Evolutionary conservation across 2,888 invertebrate species (phyloP).

Genomic region (Allophyes oxyacanthae): DNA sequence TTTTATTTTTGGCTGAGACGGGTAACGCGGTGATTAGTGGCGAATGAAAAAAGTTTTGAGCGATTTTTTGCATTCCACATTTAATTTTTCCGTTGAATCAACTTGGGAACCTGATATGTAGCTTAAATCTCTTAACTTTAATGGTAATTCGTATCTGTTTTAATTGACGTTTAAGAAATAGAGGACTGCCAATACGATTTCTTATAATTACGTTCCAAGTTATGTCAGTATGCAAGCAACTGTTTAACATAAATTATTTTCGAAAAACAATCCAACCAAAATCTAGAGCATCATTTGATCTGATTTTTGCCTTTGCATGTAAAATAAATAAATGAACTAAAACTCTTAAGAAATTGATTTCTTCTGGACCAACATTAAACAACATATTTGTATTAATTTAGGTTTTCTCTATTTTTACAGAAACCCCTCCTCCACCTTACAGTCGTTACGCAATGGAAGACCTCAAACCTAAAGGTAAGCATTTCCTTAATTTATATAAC

Average conservation of each 20-base stretch:
- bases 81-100: slow-evolving; percentile 50
- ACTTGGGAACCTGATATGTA: slow-evolving; percentile 31
- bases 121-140: slow-evolving; percentile 29
- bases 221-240: not conserved
- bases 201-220: slow-evolving; percentile 8
- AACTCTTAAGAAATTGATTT: no score
- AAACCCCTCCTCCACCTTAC: slow-evolving; percentile 95
- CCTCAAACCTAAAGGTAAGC: slow-evolving; percentile 91
- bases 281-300: not conserved
- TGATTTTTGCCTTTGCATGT: no score
- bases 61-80: slow-evolving; percentile 58
- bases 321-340: not conserved
- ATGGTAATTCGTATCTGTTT: slow-evolving; percentile 17
- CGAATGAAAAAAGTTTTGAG: slow-evolving; percentile 56
- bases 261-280: not conserved
- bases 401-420: slow-evolving; percentile 88
- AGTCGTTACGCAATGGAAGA: slow-evolving; percentile 93
- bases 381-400: no score
- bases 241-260: not conserved
- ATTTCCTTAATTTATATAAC: not conserved
- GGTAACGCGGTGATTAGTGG: slow-evolving; percentile 67
- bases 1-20: slow-evolving; percentile 63
- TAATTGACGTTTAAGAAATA: slow-evolving; percentile 13
- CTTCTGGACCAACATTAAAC: no score
- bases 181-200: slow-evolving; percentile 5